phyloP scores from a whole-genome alignment of 2,113 vertebrate genomes.

The Junco hyemalis region DNA sequence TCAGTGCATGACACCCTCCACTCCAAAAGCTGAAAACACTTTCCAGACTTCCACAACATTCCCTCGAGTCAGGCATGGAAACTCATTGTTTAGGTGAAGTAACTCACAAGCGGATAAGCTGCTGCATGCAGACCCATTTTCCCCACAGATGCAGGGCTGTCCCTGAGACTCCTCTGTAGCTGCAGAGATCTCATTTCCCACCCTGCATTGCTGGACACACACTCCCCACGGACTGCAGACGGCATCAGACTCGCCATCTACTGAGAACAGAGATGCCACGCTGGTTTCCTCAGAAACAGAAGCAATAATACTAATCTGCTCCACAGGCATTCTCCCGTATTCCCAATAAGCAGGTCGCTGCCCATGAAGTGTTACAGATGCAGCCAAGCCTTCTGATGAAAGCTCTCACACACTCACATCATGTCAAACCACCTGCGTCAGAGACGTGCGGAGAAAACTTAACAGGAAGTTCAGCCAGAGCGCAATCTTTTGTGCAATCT shows the following conservation, averaged over 20 bases:
- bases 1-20: background rate
- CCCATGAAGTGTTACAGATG: background rate
- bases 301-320: background rate
- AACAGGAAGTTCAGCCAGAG: background rate
- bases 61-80: background rate
- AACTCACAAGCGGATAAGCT: background rate
- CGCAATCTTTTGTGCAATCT: background rate
- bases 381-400: background rate
- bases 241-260: background rate
- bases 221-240: background rate
- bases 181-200: background rate
- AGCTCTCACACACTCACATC: background rate
- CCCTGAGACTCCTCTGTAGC: background rate
- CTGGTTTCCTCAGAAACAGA: slow-evolving; percentile 50
- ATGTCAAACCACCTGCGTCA: background rate
- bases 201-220: background rate
- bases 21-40: slow-evolving; percentile 25
- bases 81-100: background rate
- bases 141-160: background rate
- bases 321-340: background rate
- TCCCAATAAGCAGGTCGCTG: background rate
- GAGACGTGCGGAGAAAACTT: background rate
- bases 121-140: background rate
- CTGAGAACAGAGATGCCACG: background rate
- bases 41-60: slow-evolving; percentile 19